Evolutionary conservation across 2,888 invertebrate species (phyloP), one percentile per base, ranked within the genome.

Genomic region (Fragum sueziense): DNA sequence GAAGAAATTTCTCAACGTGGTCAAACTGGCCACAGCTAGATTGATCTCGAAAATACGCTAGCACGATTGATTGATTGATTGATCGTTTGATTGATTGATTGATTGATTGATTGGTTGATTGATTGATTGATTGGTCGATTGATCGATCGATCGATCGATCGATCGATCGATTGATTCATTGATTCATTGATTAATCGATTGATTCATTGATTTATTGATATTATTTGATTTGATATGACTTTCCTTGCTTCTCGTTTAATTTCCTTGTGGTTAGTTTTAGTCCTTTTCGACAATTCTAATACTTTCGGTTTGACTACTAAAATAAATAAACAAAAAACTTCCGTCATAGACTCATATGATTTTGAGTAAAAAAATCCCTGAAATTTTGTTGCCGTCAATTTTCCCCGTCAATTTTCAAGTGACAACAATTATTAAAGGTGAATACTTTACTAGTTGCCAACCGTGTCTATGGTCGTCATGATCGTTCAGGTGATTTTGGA

Each of bases 331-430:
- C 52, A 4, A 20, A 47, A 70, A 70, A 33, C 70, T 70, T 70
- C 70, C 70, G 70, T 70, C 70, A 70, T n/a, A n/a, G n/a, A n/a
- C n/a, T n/a, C n/a, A n/a, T 70, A 70, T 70, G 70, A 70, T 70
- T 70, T 14, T 70, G 54, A 70, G 20, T 9, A 29, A 17, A 54
- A 54, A 22, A n/a, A 2, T n/a, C 2, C 20, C 25, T 1, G 25
- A 27, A 57, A 14, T 22, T 25, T n/a, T 57, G 14, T 2, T 57
- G 22, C 2, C 20, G 57, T 14, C 22, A 25, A 27, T 20, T 14
- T 57, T 14, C 11, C 1, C 25, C n/a, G 47, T 47, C n/a, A 1
- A 6, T 20, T 47, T n/a, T 20, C 47, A 6, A 3, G 47, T 20
- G 6, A 3, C 17, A 2, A 47, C n/a, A 20, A n/a, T 47, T 47